Percentiles rank a stretch among this genome's conserved stretches.
These are phyloP conservation scores for Mus minutoides DNA, from an alignment of 2,797 vertebrate species.

Conservation along the genomic window DNA sequence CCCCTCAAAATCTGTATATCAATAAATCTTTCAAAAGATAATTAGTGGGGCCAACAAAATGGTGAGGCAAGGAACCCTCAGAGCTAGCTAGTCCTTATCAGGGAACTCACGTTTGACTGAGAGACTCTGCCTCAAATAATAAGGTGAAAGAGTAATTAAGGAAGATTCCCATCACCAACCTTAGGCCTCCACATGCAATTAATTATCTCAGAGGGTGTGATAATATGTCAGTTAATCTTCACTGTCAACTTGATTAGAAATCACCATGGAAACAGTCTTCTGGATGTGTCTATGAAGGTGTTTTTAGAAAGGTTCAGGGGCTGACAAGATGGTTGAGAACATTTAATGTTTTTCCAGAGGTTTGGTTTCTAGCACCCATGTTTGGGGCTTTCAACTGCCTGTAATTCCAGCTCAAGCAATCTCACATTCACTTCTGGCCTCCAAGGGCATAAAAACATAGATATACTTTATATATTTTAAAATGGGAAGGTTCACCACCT, in stretches of 20 bases:
- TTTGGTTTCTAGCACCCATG: neutral
- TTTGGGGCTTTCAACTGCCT: neutral
- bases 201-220: too few species aligned
- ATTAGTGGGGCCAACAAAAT: neutral
- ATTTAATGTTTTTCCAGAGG: neutral
- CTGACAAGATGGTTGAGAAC: neutral
- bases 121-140: neutral
- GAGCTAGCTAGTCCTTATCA: neutral
- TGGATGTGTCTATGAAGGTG: neutral
- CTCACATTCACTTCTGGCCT: neutral
- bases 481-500: neutral
- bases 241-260: neutral
- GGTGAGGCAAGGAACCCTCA: neutral
- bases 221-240: neutral
- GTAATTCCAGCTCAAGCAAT: neutral
- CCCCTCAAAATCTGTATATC: neutral
- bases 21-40: conserved; percentile 48
- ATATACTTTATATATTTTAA: neutral
- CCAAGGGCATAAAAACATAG: neutral
- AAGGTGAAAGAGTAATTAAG: neutral
- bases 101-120: neutral
- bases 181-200: neutral
- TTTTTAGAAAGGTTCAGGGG: neutral
- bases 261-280: neutral
- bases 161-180: neutral